Percentiles rank a stretch among this genome's conserved stretches.
phyloP scores from a whole-genome alignment of 2,888 invertebrate genomes.

The Catocala nupta region DNA sequence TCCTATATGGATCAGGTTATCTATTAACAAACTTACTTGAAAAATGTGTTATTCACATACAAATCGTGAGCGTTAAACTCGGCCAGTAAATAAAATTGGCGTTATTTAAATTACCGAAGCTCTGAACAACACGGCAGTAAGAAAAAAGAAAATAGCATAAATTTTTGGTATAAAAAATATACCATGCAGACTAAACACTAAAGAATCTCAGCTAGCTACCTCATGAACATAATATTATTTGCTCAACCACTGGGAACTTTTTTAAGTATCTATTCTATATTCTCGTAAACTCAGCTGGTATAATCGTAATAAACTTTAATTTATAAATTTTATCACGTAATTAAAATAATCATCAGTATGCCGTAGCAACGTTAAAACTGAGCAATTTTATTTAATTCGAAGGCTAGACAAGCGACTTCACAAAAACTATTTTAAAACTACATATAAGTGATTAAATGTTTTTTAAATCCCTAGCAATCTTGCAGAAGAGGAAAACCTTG shows the following conservation, averaged over 20 bases:
- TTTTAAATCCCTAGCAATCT: constrained; percentile 42
- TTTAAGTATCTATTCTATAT: background rate
- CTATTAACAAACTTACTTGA: constrained; percentile 32
- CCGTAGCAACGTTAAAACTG: constrained; percentile 9
- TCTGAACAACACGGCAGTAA: constrained; percentile 15
- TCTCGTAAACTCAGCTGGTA: too few relatives aligned
- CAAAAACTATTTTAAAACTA: constrained; percentile 45
- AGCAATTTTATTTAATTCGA: constrained; percentile 31
- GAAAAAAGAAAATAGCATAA: constrained; percentile 4
- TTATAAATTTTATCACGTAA: constrained; percentile 6
- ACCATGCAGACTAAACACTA: too few relatives aligned
- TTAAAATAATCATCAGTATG: constrained; percentile 12
- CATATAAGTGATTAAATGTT: constrained; percentile 43
- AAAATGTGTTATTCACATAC: constrained; percentile 26
- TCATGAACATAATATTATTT: too few relatives aligned
- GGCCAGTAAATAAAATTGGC: constrained; percentile 15
- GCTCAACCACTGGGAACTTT: too few relatives aligned
- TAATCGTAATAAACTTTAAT: background rate
- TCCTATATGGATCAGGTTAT: constrained; percentile 19
- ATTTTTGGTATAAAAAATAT: background rate
- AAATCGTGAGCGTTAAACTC: constrained; percentile 21
- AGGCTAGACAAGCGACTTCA: constrained; percentile 13
- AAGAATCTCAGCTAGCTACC: too few relatives aligned
- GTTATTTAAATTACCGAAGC: constrained; percentile 30
- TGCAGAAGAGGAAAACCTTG: constrained; percentile 57